A percentile compares a stretch with the other conserved stretches of the same genome.
phyloP scores from a whole-genome alignment of 2,797 vertebrate species.

The Alfaro cultratus region DNA sequence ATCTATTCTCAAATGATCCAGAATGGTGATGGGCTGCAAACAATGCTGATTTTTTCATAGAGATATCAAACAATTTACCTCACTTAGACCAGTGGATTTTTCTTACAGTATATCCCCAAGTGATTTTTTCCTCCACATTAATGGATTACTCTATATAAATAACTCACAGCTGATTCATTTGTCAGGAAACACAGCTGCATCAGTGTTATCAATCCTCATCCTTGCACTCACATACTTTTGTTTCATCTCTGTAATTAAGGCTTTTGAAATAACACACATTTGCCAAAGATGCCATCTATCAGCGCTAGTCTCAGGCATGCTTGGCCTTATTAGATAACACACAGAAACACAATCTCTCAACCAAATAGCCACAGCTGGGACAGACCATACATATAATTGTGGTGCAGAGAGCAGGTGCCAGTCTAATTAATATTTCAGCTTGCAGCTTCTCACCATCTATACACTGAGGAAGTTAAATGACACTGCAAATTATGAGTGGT shows the following conservation, averaged over 20 bases:
- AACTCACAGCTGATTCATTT: constrained; percentile 21
- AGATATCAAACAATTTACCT: constrained; percentile 17
- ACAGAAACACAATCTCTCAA: constrained; percentile 43
- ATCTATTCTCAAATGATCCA: constrained; percentile 2
- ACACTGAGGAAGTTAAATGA: constrained; percentile 43
- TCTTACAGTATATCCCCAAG: constrained; percentile 37
- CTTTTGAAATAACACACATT: constrained; percentile 46
- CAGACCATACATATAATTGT: constrained; percentile 53
- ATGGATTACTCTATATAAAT: constrained; percentile 38
- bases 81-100: constrained; percentile 9
- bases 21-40: not conserved
- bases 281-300: constrained; percentile 33
- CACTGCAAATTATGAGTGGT: not conserved
- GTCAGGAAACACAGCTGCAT: constrained; percentile 41
- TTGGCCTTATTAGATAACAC: constrained; percentile 29
- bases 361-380: constrained; percentile 33
- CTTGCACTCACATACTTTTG: not conserved
- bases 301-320: constrained; percentile 30
- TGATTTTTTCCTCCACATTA: constrained; percentile 35
- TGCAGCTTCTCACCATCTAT: constrained; percentile 43
- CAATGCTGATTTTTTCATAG: not conserved
- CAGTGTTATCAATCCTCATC: constrained; percentile 31
- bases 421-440: constrained; percentile 66
- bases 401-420: constrained; percentile 26
- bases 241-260: constrained; percentile 47